These are phyloP conservation scores for Daubentonia madagascariensis DNA, from an alignment of 2,113 vertebrate genomes.

Conservation along the genomic window DNA sequence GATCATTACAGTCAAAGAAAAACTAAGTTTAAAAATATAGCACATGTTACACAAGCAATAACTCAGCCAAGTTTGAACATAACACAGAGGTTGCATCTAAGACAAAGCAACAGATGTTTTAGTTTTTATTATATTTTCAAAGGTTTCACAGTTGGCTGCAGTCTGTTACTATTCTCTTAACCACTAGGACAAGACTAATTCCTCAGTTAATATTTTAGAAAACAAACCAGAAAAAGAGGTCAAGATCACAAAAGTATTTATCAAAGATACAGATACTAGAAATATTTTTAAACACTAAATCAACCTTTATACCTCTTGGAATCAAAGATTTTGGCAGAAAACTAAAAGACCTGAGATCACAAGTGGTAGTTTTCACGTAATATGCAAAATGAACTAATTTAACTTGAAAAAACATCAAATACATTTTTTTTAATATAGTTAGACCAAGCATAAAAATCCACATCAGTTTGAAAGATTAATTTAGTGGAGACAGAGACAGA, in stretches of 20 bases:
- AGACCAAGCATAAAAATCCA: background rate
- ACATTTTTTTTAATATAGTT: background rate
- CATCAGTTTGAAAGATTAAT: background rate
- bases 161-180: background rate
- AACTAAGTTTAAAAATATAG: background rate
- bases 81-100: background rate
- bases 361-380: background rate
- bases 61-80: background rate
- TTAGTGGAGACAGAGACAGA: background rate
- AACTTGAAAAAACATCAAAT: background rate
- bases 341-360: background rate
- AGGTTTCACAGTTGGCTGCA: background rate
- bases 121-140: conserved; percentile 4
- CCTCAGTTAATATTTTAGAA: conserved; percentile 22
- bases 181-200: background rate
- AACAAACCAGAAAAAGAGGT: conserved; percentile 28
- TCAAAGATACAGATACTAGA: background rate
- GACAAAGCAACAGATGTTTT: background rate
- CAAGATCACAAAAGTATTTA: background rate
- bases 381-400: background rate
- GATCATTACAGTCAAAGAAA: background rate
- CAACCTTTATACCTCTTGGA: background rate
- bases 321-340: background rate
- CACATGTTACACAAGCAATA: background rate
- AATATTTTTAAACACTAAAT: background rate